Evolutionary conservation across 2,113 vertebrate genomes (phyloP).

Genomic region (Nothoprocta perdicaria): DNA sequence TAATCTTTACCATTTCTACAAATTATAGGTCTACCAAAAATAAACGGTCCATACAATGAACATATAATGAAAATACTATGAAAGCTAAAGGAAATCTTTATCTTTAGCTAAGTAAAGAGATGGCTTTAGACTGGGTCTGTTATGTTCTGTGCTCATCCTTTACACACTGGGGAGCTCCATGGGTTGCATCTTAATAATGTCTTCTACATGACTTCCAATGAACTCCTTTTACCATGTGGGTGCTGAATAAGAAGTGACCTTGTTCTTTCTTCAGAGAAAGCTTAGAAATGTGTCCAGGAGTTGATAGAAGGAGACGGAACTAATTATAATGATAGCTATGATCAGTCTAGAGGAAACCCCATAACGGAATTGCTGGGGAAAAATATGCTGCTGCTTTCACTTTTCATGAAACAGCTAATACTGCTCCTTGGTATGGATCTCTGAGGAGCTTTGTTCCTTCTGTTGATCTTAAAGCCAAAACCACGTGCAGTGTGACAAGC

Average conservation of each 20-base stretch:
- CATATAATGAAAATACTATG: neutral
- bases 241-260: neutral
- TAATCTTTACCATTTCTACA: neutral
- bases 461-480: neutral
- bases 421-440: neutral
- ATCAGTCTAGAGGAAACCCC: neutral
- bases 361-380: neutral
- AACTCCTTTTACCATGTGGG: rapidly evolving
- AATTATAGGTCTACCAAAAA: neutral
- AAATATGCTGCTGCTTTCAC: neutral
- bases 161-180: rapidly evolving
- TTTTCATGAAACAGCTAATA: neutral
- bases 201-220: neutral
- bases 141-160: neutral
- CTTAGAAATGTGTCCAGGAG: neutral
- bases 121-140: rapidly evolving
- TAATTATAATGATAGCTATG: neutral
- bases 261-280: neutral
- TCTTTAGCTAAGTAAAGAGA: neutral
- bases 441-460: neutral
- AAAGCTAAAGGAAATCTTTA: neutral
- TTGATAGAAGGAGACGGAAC: neutral
- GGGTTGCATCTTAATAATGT: neutral
- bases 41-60: neutral
- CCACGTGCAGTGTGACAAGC: neutral